Percentiles rank a stretch among this genome's conserved stretches.
These are phyloP conservation scores for Muscidifurax raptorellus DNA, from an alignment of 1,140 invertebrate genomes.

Conservation along the genomic window DNA sequence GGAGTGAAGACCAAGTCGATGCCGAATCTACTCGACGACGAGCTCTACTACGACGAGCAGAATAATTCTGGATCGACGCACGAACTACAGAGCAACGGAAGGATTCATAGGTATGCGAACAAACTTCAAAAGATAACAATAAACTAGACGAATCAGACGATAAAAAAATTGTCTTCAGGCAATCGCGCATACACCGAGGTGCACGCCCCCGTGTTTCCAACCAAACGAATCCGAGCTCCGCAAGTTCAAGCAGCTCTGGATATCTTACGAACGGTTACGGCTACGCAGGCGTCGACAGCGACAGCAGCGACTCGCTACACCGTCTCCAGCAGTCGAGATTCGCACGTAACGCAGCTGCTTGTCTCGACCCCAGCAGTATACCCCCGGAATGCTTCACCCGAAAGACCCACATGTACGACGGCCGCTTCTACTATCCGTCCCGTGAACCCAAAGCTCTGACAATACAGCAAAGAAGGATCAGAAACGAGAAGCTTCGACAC, in stretches of 20 bases:
- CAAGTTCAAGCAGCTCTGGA: slow-evolving; percentile 78
- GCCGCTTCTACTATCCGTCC: slow-evolving; percentile 60
- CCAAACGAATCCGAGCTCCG: slow-evolving; percentile 60
- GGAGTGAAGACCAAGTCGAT: slow-evolving; percentile 24
- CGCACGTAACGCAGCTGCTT: neutral
- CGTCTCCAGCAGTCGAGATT: slow-evolving; percentile 70
- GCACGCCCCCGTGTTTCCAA: neutral
- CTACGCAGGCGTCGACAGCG: slow-evolving; percentile 78
- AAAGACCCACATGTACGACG: slow-evolving; percentile 60
- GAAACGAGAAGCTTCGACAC: slow-evolving; percentile 67
- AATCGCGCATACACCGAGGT: neutral
- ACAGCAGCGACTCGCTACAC: slow-evolving; percentile 65
- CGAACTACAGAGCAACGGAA: slow-evolving; percentile 42
- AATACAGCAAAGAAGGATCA: slow-evolving; percentile 72
- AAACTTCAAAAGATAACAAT: no score
- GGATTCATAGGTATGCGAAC: neutral
- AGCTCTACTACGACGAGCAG: slow-evolving; percentile 25
- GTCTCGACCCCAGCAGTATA: slow-evolving; percentile 39
- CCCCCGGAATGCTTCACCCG: slow-evolving; percentile 64
- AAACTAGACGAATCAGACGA: neutral
- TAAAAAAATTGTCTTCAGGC: neutral
- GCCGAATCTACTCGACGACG: slow-evolving; percentile 51
- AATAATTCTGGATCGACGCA: neutral
- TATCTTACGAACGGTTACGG: slow-evolving; percentile 77
- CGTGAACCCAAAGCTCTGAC: slow-evolving; percentile 57